Conservation (phyloP, 2,113 vertebrate species). For the Varanus komodoensis region DNA sequence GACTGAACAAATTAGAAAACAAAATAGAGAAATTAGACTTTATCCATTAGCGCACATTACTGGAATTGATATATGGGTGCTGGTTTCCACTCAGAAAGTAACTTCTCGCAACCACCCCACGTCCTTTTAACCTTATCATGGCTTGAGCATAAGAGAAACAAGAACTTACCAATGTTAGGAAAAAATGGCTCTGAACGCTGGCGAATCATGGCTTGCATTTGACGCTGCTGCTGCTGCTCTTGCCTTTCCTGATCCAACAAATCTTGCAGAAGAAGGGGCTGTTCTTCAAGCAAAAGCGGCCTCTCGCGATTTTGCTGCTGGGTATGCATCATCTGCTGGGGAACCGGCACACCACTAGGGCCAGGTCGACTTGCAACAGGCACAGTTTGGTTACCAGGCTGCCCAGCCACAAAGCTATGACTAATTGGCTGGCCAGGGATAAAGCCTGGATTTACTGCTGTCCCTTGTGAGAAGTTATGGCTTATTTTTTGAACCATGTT, state of each 20-base stretch:
- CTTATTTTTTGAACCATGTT: constrained; percentile 80
- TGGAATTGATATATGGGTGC: neutral
- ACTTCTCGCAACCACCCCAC: neutral
- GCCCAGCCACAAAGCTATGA: constrained; percentile 74
- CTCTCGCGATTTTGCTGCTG: constrained; percentile 83
- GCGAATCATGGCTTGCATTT: constrained; percentile 97
- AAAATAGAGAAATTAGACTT: neutral
- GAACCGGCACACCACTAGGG: constrained; percentile 67
- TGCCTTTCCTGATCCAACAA: constrained; percentile 96
- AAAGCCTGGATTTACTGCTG: constrained; percentile 78
- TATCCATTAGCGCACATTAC: neutral
- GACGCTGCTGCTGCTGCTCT: constrained; percentile 96
- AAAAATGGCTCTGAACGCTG: constrained; percentile 89
- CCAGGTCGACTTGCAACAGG: constrained; percentile 77
- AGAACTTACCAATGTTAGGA: constrained; percentile 87
- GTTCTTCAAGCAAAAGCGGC: constrained; percentile 91
- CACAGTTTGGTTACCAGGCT: constrained; percentile 70
- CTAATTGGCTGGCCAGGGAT: constrained; percentile 72
- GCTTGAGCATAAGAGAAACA: neutral
- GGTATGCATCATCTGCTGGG: constrained; percentile 82
- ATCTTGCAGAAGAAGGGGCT: constrained; percentile 95
- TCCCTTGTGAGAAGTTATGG: constrained; percentile 79
- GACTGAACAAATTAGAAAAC: neutral
- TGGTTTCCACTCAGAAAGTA: neutral
- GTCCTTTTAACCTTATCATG: neutral